These are phyloP conservation scores for human DNA, from an alignment of 2,113 vertebrate genomes.

Conservation along the genomic window GRCh38 chr2:239361501-239362000, in stretches of 20 bases:
- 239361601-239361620: neutral
- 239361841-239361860: neutral
- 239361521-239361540: no score
- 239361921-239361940: neutral
- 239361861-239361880: neutral
- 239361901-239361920: neutral
- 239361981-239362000: rapidly evolving
- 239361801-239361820: no score
- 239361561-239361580: neutral
- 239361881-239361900: neutral
- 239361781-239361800: rapidly evolving
- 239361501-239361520: neutral
- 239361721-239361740: rapidly evolving
- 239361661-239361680: rapidly evolving
- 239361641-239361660: neutral
- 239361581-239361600: neutral
- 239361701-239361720: rapidly evolving
- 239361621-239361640: neutral
- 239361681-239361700: rapidly evolving
- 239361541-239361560: rapidly evolving
- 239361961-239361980: neutral
- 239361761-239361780: neutral
- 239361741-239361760: no score
- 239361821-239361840: rapidly evolving
- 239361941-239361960: neutral